These are phyloP conservation scores for Jaculus jaculus DNA, from an alignment of 2,113 vertebrate species.

Conservation along the genomic window DNA sequence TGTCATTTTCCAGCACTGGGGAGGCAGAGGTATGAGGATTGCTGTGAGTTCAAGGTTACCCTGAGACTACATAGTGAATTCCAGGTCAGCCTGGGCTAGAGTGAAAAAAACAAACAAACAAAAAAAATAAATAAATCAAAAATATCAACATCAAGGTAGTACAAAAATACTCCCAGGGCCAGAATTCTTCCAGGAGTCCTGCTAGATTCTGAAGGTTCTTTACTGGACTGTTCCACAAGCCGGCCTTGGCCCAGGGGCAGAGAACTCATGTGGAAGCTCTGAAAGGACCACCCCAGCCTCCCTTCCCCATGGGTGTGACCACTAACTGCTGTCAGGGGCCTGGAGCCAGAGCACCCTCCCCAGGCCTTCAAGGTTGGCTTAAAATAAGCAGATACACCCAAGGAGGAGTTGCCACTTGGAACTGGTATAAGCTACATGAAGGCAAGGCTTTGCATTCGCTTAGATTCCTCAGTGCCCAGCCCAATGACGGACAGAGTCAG, in stretches of 20 bases:
- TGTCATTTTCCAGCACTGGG: background rate
- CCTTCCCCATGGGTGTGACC: background rate
- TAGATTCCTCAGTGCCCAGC: background rate
- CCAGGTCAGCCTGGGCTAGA: too few relatives aligned
- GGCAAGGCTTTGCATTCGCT: background rate
- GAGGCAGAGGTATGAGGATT: too few relatives aligned
- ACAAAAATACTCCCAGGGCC: background rate
- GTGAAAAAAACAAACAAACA: too few relatives aligned
- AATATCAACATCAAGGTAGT: background rate
- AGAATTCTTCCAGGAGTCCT: background rate
- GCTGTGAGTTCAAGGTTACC: too few relatives aligned
- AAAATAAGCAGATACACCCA: background rate
- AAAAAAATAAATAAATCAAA: too few relatives aligned
- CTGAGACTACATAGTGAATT: too few relatives aligned
- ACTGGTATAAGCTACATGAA: background rate
- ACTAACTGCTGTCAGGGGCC: background rate
- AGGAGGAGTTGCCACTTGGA: background rate
- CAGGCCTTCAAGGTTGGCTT: background rate
- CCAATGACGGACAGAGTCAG: background rate
- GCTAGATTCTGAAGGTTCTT: background rate
- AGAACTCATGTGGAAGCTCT: background rate
- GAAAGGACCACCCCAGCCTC: background rate
- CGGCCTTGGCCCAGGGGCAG: background rate
- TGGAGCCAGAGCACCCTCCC: background rate
- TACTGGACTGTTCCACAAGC: background rate